Base-by-base conservation (phyloP, 2,888 invertebrate species). In the Zeuzera pyrina region DNA sequence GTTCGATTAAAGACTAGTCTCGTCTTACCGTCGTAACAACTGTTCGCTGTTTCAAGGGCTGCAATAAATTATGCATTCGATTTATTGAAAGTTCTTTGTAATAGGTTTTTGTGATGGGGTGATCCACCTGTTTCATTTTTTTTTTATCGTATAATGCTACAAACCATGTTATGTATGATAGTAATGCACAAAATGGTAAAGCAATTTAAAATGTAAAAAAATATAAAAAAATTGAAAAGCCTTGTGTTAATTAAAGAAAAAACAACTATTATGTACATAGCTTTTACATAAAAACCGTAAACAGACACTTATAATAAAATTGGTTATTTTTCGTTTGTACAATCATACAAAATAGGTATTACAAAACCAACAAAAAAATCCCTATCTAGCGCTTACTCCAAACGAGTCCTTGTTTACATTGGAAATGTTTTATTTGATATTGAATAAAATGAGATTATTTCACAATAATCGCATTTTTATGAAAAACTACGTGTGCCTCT, bases 41-140 rank as follows among this genome's bases (percentile, higher is more conserved):
- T 81, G 81, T 79, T 77, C 56, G 37, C 34, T 50, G 48, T 48
- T 56, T 30, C 30, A 29, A 27, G 41, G 39, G 43, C 45, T 47
- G 38, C 54, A 59, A 68, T 77, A 66, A 72, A 78, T 79, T 79
- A 79, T 78, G 64, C 78, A 78, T 78, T 71, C 63, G 64, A 68
- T 69, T 55, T 64, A 79, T 78, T 78, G 71, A 77, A 78, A 70
- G 52, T 64, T 53, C 56, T 54, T 66, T 64, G 69, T 74, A 65
- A 68, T 72, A 65, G 64, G 56, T 72, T 74, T 72, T 53, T 57
- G 57, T 43, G 41, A 43, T 54, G 61, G 64, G 60, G 61, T 54
- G 47, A 47, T 36, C 35, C 71, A 73, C 73, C 69, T 73, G 69
- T 64, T 56, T 60, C 54, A 53, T 48, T 57, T 62, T 60, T n/a